A percentile compares a stretch with the other conserved stretches of the same genome.
Conservation (phyloP, 2,888 invertebrate genomes). For the Hemistola chrysoprasaria region DNA sequence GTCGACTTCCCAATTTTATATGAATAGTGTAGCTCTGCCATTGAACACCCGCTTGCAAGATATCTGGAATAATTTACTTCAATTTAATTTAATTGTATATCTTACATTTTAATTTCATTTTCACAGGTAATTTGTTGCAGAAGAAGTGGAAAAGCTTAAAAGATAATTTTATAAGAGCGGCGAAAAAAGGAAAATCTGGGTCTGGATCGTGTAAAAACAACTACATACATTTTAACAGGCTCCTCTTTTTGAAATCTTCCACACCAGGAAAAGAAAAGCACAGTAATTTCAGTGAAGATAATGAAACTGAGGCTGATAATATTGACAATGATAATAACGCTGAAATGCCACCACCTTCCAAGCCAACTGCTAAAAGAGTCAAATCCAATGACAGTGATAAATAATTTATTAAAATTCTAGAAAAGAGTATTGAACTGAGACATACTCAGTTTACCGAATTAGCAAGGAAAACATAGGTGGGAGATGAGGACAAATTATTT, state of each 20-base stretch:
- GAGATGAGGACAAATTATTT: slow-evolving; percentile 3
- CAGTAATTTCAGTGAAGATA: too few relatives aligned
- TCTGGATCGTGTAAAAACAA: slow-evolving; percentile 29
- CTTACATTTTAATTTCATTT: slow-evolving; percentile 4
- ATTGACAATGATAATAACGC: neutral
- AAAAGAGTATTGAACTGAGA: slow-evolving; percentile 1
- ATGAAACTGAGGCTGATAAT: neutral
- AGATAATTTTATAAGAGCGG: slow-evolving; percentile 28
- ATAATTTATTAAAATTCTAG: slow-evolving; percentile 4
- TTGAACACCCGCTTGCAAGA: too few relatives aligned
- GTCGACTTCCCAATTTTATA: too few relatives aligned
- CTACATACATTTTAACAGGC: slow-evolving; percentile 11
- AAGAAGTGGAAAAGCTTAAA: slow-evolving; percentile 30
- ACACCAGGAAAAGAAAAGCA: too few relatives aligned
- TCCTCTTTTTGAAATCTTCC: neutral
- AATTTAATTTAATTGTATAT: slow-evolving; percentile 1
- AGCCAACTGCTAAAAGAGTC: slow-evolving; percentile 5
- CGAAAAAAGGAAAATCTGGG: slow-evolving; percentile 30
- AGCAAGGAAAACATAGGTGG: neutral
- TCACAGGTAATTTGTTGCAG: slow-evolving; percentile 29
- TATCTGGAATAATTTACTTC: neutral
- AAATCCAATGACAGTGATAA: slow-evolving; percentile 3
- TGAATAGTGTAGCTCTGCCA: too few relatives aligned
- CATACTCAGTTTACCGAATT: neutral
- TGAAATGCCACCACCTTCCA: slow-evolving; percentile 9